Conservation (phyloP, 2,888 invertebrate genomes). For the Pyrrhia umbra region DNA sequence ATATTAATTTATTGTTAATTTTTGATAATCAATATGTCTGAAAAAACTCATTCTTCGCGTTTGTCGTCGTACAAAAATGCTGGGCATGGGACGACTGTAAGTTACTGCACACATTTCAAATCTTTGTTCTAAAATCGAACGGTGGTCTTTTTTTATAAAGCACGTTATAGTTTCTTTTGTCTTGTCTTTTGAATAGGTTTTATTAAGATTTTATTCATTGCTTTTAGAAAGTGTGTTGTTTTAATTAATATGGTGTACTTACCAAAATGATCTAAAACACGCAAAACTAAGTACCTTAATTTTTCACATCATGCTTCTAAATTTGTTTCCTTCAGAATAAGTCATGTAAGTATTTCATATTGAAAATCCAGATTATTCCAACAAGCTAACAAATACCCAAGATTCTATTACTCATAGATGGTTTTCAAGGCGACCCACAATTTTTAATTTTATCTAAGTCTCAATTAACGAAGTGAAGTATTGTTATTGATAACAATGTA, state of each 20-base stretch:
- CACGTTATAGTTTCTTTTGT: conserved; percentile 9
- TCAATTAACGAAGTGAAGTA: too few species aligned
- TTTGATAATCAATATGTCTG: conserved; percentile 88
- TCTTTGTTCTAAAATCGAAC: conserved; percentile 17
- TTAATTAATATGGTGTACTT: not conserved
- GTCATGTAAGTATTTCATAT: too few species aligned
- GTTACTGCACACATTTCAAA: conserved; percentile 51
- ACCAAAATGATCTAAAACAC: too few species aligned
- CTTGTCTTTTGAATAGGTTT: not conserved
- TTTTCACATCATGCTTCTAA: not conserved
- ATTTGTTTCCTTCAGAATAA: too few species aligned
- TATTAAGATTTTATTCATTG: not conserved
- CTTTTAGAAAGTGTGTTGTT: not conserved
- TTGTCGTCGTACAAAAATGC: conserved; percentile 94
- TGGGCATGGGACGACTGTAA: conserved; percentile 93
- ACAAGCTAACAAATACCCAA: too few species aligned
- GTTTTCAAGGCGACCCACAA: too few species aligned
- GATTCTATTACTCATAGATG: too few species aligned
- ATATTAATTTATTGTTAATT: conserved; percentile 1
- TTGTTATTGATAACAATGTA: too few species aligned
- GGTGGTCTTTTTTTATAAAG: not conserved
- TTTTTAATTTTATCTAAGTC: too few species aligned
- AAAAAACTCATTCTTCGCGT: conserved; percentile 89
- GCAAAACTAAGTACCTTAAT: conserved; percentile 16
- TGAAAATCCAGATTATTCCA: too few species aligned